phyloP scores from a whole-genome alignment of 1,140 invertebrate species.

The Drosophila repleta region DNA sequence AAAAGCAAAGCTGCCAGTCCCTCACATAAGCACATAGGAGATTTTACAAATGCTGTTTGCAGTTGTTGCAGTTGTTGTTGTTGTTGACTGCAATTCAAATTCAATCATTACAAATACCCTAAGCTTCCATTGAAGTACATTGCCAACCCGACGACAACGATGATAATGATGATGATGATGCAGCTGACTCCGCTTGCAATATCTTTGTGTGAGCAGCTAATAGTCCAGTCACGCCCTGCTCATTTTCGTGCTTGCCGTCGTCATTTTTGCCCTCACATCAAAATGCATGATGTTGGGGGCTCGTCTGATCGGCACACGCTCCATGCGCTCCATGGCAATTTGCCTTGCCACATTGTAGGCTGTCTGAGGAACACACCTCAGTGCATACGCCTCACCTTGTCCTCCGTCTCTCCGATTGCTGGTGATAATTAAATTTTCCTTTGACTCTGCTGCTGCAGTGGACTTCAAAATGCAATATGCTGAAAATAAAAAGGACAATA shows the following conservation, averaged over 20 bases:
- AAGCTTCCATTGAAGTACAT: constrained; percentile 55
- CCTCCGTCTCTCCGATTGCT: constrained; percentile 9
- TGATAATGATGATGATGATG: constrained; percentile 5
- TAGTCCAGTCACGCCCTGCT: constrained; percentile 32
- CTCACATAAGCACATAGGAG: constrained; percentile 50
- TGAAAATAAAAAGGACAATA: constrained; percentile 41
- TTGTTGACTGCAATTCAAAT: constrained; percentile 64
- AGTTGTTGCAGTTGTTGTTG: background rate
- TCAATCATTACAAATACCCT: constrained; percentile 73
- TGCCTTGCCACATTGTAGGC: constrained; percentile 19
- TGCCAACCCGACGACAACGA: constrained; percentile 1
- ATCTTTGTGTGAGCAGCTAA: constrained; percentile 52
- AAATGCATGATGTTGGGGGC: constrained; percentile 12
- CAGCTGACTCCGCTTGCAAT: constrained; percentile 42
- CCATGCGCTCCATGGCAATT: constrained; percentile 38
- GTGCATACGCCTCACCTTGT: constrained; percentile 13
- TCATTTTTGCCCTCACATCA: constrained; percentile 2
- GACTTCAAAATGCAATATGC: constrained; percentile 29
- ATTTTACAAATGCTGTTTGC: constrained; percentile 18
- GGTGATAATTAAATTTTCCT: constrained; percentile 48
- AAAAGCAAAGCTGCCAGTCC: constrained; percentile 44
- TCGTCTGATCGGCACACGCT: constrained; percentile 6
- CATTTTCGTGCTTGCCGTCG: background rate
- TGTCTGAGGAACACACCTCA: constrained; percentile 26
- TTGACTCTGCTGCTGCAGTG: constrained; percentile 19